Evolutionary conservation across 2,888 invertebrate species (phyloP), one percentile per base, ranked within the genome.

Genomic region (Eupithecia insigniata): DNA sequence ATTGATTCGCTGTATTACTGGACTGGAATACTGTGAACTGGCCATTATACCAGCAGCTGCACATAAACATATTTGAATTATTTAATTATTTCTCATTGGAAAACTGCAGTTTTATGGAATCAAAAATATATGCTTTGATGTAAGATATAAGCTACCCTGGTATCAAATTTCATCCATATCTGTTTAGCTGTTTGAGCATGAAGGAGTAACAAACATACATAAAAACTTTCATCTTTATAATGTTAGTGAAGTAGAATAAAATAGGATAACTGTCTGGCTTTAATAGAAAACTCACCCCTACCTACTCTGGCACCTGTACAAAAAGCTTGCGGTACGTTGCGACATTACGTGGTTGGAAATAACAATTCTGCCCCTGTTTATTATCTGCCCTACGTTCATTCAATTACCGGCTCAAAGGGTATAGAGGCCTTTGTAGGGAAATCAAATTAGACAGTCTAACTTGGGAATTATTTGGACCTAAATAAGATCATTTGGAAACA

Each of bases 371-470:
- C 60, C 34, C 66, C 70, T 60, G 70, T 66, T 66, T 70, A 58
- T 66, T 36, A 60, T 46, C 70, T 39, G 58, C 66, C 70, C 58
- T 70, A 60, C 34, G 28, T 43, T 70, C 66, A 70, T 70, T 60
- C 43, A 70, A 70, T 66, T 66, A 70, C 66, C 18, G 32, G 60
- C 34, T 60, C 70, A 70, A 70, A 66, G 66, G 28, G 43, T 58
- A 60, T 10, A 32, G 62, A 66, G 68, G 70, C 70, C 70, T 70
- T 70, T 70, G 70, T 66, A 60, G 32, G 16, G 39, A 65, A 70
- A 66, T 70, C 60, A 70, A 66, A 70, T 70, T 70, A 66, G 66
- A 66, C 64, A 65, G 18, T 6, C 36, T 36, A 36, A 36, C 64
- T 64, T 36, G 36, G 22, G 26, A 34, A 36, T 36, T 64, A 64